Conservation (phyloP, 2,113 vertebrate species). For the Onychostoma macrolepis region DNA sequence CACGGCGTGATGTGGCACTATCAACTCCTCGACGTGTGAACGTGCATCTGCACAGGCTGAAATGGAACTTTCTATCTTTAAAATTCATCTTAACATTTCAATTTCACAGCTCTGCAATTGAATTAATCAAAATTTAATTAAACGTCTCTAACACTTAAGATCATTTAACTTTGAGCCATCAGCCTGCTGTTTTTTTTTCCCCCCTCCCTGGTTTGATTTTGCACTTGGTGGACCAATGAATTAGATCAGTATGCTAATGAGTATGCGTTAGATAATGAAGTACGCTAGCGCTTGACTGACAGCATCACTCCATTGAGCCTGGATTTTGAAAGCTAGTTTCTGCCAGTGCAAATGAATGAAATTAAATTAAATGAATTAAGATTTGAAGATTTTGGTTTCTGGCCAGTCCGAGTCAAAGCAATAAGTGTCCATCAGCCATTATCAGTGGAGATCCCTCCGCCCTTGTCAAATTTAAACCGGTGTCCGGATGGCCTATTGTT, state of each 20-base stretch:
- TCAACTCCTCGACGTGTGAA: constrained; percentile 54
- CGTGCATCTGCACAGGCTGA: constrained; percentile 27
- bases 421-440: constrained; percentile 48
- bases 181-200: constrained; percentile 39
- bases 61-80: constrained; percentile 30
- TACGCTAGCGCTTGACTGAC: constrained; percentile 37
- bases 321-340: constrained; percentile 31
- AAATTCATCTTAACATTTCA: constrained; percentile 56
- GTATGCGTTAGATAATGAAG: constrained; percentile 49
- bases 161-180: constrained; percentile 60
- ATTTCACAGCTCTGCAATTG: constrained; percentile 58
- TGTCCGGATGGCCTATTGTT: constrained; percentile 46
- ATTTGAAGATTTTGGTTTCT: constrained; percentile 8
- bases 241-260: constrained; percentile 58
- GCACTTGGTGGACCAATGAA: constrained; percentile 66
- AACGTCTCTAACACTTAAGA: constrained; percentile 44
- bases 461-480: constrained; percentile 68
- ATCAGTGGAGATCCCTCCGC: constrained; percentile 68
- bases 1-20: constrained; percentile 40
- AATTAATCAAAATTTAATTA: constrained; percentile 65
- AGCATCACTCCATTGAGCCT: constrained; percentile 27
- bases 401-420: constrained; percentile 45
- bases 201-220: constrained; percentile 60
- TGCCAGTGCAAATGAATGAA: background rate
- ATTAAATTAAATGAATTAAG: background rate